phyloP scores from a whole-genome alignment of 2,113 vertebrate genomes.

The Psittacara wagleri region DNA sequence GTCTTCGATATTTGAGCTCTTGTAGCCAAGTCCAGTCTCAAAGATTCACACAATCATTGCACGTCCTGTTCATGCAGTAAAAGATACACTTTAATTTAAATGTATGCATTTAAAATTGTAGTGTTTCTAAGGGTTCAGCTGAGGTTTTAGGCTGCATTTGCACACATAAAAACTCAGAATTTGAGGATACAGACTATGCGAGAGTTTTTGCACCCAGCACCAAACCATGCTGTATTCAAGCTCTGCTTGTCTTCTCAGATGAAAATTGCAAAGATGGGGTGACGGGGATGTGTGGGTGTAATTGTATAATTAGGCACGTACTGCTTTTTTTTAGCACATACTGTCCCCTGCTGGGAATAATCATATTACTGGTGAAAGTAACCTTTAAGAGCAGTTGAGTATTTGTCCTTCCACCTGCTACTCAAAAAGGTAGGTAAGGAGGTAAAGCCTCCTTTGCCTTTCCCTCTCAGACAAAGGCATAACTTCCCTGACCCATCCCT shows the following conservation, averaged over 20 bases:
- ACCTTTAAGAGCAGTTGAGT: not conserved
- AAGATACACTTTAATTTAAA: not conserved
- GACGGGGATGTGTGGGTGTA: constrained; percentile 3
- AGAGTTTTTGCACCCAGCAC: not conserved
- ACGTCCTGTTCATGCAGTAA: not conserved
- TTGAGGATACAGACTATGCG: not conserved
- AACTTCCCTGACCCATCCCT: not conserved
- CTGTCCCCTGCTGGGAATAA: constrained; percentile 58
- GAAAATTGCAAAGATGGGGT: not conserved
- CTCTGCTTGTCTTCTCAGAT: not conserved
- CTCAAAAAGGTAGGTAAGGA: not conserved
- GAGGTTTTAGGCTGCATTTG: not conserved
- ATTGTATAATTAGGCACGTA: constrained; percentile 14
- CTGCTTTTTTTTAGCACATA: constrained; percentile 53
- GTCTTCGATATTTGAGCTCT: not conserved
- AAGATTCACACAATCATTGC: not conserved
- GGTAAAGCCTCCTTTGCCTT: not conserved
- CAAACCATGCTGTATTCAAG: not conserved
- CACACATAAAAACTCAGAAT: not conserved
- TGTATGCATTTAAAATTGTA: not conserved
- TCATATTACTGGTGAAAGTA: not conserved
- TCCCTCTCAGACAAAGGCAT: not conserved
- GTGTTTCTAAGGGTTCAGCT: not conserved
- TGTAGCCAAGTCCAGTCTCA: not conserved
- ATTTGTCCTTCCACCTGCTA: not conserved